These are phyloP conservation scores for Ypsolopha scabrella DNA, from an alignment of 2,888 invertebrate genomes.

Conservation along the genomic window DNA sequence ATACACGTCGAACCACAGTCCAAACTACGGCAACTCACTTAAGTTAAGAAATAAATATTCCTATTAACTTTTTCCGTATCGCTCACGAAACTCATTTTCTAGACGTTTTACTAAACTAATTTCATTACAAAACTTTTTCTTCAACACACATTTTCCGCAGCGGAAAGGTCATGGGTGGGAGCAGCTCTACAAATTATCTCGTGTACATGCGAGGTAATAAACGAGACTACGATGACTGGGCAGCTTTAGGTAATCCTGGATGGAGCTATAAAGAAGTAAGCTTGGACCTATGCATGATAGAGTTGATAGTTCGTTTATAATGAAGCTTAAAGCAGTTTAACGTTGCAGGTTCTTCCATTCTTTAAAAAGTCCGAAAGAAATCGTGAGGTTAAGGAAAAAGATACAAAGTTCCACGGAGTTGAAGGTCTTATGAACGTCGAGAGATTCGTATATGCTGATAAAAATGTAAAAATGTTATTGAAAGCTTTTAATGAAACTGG, in stretches of 20 bases:
- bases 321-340: background rate
- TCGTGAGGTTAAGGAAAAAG: conserved; percentile 50
- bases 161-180: conserved; percentile 77
- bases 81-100: too few species aligned
- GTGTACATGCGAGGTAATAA: conserved; percentile 74
- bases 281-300: background rate
- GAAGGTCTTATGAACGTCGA: conserved; percentile 73
- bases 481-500: conserved; percentile 73
- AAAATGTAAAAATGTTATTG: conserved; percentile 61
- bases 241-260: conserved; percentile 68
- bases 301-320: background rate
- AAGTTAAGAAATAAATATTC: too few species aligned
- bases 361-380: conserved; percentile 76
- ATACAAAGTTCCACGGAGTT: conserved; percentile 64
- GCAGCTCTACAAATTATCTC: conserved; percentile 75
- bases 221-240: conserved; percentile 77
- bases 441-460: conserved; percentile 69
- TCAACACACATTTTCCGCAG: conserved; percentile 23
- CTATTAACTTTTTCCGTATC: too few species aligned
- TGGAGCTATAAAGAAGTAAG: conserved; percentile 70
- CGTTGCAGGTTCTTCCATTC: conserved; percentile 71
- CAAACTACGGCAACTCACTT: too few species aligned
- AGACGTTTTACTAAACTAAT: too few species aligned
- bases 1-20: too few species aligned
- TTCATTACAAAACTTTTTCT: too few species aligned